Evolutionary conservation across 2,113 vertebrate species (phyloP).

Genomic region (Psilopsiagon aymara): DNA sequence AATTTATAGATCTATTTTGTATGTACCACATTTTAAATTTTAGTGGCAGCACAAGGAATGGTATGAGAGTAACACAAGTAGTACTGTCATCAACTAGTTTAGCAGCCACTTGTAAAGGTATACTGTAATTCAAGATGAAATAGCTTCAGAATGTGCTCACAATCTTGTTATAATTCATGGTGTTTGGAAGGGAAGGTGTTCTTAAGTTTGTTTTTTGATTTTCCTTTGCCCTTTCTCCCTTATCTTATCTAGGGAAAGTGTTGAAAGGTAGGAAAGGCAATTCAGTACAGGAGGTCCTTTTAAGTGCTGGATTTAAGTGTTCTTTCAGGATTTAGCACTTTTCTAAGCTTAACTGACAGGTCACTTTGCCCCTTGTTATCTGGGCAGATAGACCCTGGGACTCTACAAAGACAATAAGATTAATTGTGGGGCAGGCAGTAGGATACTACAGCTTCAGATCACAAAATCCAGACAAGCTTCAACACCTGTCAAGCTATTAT

Average conservation of each 20-base stretch:
- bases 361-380: slow-evolving; percentile 67
- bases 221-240: slow-evolving; percentile 75
- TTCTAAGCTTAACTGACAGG: slow-evolving; percentile 57
- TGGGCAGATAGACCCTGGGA: slow-evolving; percentile 44
- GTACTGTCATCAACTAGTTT: slow-evolving; percentile 71
- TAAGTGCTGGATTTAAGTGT: slow-evolving; percentile 72
- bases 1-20: slow-evolving; percentile 87
- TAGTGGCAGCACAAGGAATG: slow-evolving; percentile 74
- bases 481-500: slow-evolving; percentile 62
- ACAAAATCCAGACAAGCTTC: slow-evolving; percentile 32
- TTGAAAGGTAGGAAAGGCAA: slow-evolving; percentile 76
- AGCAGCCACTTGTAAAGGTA: slow-evolving; percentile 79
- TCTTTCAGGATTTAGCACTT: slow-evolving; percentile 56
- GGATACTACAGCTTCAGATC: slow-evolving; percentile 29
- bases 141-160: slow-evolving; percentile 80
- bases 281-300: slow-evolving; percentile 71
- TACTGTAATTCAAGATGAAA: slow-evolving; percentile 87
- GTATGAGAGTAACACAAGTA: slow-evolving; percentile 68
- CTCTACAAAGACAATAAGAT: slow-evolving; percentile 30
- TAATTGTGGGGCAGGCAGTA: slow-evolving; percentile 40
- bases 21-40: slow-evolving; percentile 84
- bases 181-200: slow-evolving; percentile 76
- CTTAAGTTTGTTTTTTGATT: slow-evolving; percentile 81
- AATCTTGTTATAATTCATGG: slow-evolving; percentile 83
- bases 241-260: slow-evolving; percentile 71